A percentile compares a stretch with the other conserved stretches of the same genome.
phyloP scores from a whole-genome alignment of 2,888 invertebrate species.

The Gasteruption jaculator region DNA sequence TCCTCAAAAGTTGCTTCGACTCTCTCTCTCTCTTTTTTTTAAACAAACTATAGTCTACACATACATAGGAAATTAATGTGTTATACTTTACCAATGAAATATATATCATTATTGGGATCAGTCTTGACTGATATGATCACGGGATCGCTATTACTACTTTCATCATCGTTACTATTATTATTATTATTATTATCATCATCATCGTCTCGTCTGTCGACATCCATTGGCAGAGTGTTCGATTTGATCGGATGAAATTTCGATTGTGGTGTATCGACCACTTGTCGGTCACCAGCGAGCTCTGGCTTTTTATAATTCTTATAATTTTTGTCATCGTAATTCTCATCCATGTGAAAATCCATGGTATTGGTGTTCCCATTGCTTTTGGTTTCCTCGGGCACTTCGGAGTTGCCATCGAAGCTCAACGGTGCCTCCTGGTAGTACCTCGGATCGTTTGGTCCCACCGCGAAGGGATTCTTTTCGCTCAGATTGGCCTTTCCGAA shows the following conservation, averaged over 20 bases:
- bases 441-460: slow-evolving; percentile 49
- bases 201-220: not conserved
- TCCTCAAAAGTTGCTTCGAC: too few relatives aligned
- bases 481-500: slow-evolving; percentile 31
- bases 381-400: too few relatives aligned
- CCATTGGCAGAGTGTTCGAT: not conserved
- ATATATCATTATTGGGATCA: slow-evolving; percentile 42
- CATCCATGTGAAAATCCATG: too few relatives aligned
- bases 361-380: too few relatives aligned
- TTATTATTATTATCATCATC: not conserved
- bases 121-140: slow-evolving; percentile 33
- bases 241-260: not conserved
- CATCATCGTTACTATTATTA: too few relatives aligned
- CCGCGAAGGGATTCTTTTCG: slow-evolving; percentile 40
- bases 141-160: too few relatives aligned
- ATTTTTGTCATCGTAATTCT: too few relatives aligned
- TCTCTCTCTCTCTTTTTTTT: too few relatives aligned
- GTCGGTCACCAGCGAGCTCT: not conserved
- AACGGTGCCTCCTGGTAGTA: slow-evolving; percentile 39
- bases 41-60: too few relatives aligned
- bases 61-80: too few relatives aligned
- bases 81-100: slow-evolving; percentile 48
- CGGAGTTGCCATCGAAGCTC: too few relatives aligned
- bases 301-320: not conserved
- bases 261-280: slow-evolving; percentile 4